Conservation (phyloP, 1,140 invertebrate species). For the Ectropis grisescens region DNA sequence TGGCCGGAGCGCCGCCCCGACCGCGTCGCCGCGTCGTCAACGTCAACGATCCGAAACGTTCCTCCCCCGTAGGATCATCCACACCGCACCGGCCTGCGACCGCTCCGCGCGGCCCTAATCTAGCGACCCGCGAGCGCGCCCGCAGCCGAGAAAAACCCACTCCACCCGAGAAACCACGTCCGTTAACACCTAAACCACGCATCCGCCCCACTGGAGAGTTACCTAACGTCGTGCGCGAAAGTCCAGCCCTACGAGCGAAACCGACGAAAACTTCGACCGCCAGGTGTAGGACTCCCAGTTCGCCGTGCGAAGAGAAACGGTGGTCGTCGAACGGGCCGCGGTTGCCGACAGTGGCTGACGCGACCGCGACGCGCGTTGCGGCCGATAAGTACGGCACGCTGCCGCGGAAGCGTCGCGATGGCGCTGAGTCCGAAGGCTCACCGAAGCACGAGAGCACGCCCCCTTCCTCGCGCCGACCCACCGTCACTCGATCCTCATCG, state of each 20-base stretch:
- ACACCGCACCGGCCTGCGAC: constrained; percentile 72
- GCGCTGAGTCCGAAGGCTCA: constrained; percentile 70
- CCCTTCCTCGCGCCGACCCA: constrained; percentile 51
- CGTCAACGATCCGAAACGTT: constrained; percentile 43
- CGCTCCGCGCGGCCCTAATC: constrained; percentile 62
- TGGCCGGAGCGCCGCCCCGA: constrained; percentile 57
- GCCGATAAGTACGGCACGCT: constrained; percentile 82
- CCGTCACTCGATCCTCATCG: constrained; percentile 66
- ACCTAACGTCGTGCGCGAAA: constrained; percentile 65
- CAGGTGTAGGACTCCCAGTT: constrained; percentile 73
- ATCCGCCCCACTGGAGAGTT: constrained; percentile 68
- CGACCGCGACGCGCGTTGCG: constrained; percentile 66
- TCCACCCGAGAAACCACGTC: constrained; percentile 46
- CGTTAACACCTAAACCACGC: constrained; percentile 71
- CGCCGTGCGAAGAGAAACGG: constrained; percentile 78
- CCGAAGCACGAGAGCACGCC: constrained; percentile 60
- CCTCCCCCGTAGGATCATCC: constrained; percentile 51
- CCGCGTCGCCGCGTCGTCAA: constrained; percentile 49
- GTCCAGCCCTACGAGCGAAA: constrained; percentile 62
- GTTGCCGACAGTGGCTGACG: constrained; percentile 40
- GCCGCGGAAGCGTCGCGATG: constrained; percentile 76
- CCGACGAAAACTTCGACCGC: constrained; percentile 72
- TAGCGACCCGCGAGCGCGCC: constrained; percentile 64
- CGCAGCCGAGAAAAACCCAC: constrained; percentile 69
- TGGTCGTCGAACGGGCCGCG: constrained; percentile 71